Conservation (phyloP, 2,113 vertebrate genomes). For the Axis porcinus region DNA sequence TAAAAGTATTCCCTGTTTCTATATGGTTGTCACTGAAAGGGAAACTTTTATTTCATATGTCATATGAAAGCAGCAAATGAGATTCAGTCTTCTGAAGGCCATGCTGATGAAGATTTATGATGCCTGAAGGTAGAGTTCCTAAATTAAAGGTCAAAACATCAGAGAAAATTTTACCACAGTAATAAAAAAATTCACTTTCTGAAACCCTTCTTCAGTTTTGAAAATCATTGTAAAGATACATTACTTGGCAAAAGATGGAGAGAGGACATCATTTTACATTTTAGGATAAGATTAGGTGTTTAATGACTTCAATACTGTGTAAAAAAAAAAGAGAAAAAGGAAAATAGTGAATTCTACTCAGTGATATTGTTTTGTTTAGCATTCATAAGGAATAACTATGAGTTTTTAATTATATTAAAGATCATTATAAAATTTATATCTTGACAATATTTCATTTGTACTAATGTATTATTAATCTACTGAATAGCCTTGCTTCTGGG, state of each 20-base stretch:
- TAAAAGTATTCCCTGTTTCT: neutral
- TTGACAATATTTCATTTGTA: neutral
- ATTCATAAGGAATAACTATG: neutral
- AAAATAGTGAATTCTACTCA: neutral
- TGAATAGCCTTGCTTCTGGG: neutral
- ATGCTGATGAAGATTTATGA: slow-evolving; percentile 50
- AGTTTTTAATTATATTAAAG: neutral
- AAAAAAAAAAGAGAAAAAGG: neutral
- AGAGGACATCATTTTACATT: slow-evolving; percentile 67
- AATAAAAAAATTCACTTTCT: slow-evolving; percentile 52
- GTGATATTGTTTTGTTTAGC: neutral
- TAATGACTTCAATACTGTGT: slow-evolving; percentile 1
- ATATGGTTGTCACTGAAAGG: neutral
- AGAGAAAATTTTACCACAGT: slow-evolving; percentile 25
- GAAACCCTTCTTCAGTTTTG: slow-evolving; percentile 39
- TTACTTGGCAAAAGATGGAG: slow-evolving; percentile 46
- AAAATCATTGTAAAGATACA: slow-evolving; percentile 64
- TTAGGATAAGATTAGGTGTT: slow-evolving; percentile 44
- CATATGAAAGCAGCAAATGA: slow-evolving; percentile 29
- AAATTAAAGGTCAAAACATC: slow-evolving; percentile 44
- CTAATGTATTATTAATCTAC: neutral
- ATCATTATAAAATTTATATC: neutral
- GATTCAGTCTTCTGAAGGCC: slow-evolving; percentile 26
- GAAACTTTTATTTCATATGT: neutral
- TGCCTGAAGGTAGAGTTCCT: slow-evolving; percentile 3